phyloP scores from a whole-genome alignment of 1,140 invertebrate genomes.

The Diachasmimorpha longicaudata region DNA sequence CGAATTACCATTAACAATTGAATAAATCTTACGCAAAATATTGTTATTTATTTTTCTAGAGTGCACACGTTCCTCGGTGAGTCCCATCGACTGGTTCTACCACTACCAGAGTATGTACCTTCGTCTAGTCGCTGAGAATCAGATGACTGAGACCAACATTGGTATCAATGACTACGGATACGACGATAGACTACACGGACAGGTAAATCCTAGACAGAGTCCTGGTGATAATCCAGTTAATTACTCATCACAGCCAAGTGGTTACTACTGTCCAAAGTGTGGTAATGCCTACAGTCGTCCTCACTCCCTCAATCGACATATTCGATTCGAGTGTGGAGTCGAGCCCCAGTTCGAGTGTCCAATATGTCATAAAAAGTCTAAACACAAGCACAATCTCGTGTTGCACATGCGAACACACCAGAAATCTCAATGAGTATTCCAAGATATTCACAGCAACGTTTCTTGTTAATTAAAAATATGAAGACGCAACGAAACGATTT shows the following conservation, averaged over 20 bases:
- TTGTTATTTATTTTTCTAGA: conserved; percentile 44
- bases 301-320: conserved; percentile 69
- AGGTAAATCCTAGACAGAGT: background rate
- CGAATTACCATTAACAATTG: background rate
- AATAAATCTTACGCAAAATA: background rate
- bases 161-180: background rate
- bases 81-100: conserved; percentile 47
- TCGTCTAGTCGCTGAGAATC: conserved; percentile 42
- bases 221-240: background rate
- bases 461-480: conserved; percentile 13
- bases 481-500: too few species aligned
- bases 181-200: background rate
- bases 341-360: conserved; percentile 68
- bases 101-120: conserved; percentile 48
- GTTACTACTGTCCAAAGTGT: conserved; percentile 62
- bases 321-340: conserved; percentile 71
- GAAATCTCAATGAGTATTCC: conserved; percentile 50
- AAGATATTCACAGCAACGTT: background rate
- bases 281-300: conserved; percentile 66
- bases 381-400: conserved; percentile 66
- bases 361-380: conserved; percentile 68
- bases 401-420: conserved; percentile 66
- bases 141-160: conserved; percentile 25
- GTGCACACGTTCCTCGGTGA: conserved; percentile 33
- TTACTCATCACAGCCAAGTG: conserved; percentile 8